Evolutionary conservation across 2,797 vertebrate species (phyloP).

Genomic region (Lerista edwardsae): DNA sequence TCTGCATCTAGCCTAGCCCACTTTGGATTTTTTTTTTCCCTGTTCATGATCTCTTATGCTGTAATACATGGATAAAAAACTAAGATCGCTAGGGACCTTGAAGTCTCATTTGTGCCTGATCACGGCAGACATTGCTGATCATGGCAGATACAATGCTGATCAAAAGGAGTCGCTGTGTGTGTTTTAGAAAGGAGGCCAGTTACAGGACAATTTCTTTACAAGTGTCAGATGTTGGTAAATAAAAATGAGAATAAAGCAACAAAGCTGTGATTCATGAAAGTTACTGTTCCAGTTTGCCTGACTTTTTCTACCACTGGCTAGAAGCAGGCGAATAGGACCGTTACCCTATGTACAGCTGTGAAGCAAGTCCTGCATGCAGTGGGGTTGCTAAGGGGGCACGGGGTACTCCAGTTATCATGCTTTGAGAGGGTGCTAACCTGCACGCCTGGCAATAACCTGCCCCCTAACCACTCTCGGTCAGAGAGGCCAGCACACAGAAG

Average conservation of each 20-base stretch:
- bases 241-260: neutral
- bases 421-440: too few species aligned
- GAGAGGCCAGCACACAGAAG: too few species aligned
- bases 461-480: too few species aligned
- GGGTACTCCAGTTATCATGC: too few species aligned
- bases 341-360: neutral
- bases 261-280: neutral
- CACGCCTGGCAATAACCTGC: too few species aligned
- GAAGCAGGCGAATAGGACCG: neutral
- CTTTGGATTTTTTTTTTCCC: neutral
- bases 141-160: too few species aligned
- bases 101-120: neutral
- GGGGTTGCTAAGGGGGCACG: too few species aligned
- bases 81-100: neutral
- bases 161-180: neutral
- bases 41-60: neutral
- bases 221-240: neutral
- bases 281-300: neutral
- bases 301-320: neutral
- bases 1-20: too few species aligned
- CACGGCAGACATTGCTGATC: neutral
- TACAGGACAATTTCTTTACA: neutral
- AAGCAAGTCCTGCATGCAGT: too few species aligned
- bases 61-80: neutral
- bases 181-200: neutral